These are phyloP conservation scores for Clarias pachynema DNA, from an alignment of 2,797 vertebrate genomes.

Conservation along the genomic window DNA sequence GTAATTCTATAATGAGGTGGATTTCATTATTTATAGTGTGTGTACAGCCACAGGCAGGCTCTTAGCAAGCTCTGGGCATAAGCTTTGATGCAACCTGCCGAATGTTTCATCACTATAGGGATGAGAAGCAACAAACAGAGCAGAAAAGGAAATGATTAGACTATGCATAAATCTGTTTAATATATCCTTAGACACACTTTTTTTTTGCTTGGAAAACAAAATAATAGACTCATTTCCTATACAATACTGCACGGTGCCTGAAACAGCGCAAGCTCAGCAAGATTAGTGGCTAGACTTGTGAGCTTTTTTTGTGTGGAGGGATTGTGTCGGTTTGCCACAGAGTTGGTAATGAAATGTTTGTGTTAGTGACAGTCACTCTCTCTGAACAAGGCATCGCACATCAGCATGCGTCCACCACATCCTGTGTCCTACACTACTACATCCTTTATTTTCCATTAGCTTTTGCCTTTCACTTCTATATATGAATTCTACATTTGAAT, in stretches of 20 bases:
- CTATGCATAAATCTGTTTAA: conserved; percentile 28
- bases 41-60: conserved; percentile 57
- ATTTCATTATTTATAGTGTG: conserved; percentile 45
- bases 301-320: not conserved
- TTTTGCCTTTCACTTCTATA: not conserved
- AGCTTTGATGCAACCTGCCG: conserved; percentile 66
- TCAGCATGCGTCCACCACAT: conserved; percentile 11
- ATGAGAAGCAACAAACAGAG: conserved; percentile 29
- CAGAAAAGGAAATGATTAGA: conserved; percentile 5
- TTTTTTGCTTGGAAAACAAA: not conserved
- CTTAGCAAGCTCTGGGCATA: conserved; percentile 50
- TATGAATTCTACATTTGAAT: not conserved
- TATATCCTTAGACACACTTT: conserved; percentile 13
- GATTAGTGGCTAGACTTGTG: conserved; percentile 1
- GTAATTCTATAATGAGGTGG: conserved; percentile 38
- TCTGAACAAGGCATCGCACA: conserved; percentile 5
- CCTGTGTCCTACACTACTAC: not conserved
- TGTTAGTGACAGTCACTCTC: conserved; percentile 35
- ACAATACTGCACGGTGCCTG: not conserved
- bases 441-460: not conserved
- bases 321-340: conserved; percentile 15
- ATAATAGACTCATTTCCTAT: not conserved
- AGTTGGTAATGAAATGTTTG: conserved; percentile 47
- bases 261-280: conserved; percentile 25
- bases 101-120: conserved; percentile 52